phyloP scores from a whole-genome alignment of 2,113 vertebrate genomes.

The Tautogolabrus adspersus region DNA sequence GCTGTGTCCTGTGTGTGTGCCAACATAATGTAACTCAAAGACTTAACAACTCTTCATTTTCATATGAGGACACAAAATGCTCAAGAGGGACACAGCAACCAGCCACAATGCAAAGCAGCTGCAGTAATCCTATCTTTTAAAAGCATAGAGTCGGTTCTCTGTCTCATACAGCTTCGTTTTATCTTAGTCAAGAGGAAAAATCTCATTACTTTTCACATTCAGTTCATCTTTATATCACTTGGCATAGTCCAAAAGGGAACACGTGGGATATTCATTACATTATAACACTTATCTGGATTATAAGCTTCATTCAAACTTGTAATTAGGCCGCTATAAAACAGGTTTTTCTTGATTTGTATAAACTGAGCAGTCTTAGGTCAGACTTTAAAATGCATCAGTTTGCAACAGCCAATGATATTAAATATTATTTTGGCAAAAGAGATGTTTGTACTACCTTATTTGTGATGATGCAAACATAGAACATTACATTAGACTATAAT shows the following conservation, averaged over 20 bases:
- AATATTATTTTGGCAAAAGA: neutral
- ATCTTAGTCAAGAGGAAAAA: neutral
- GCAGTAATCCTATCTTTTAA: slow-evolving; percentile 1
- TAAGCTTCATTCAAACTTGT: neutral
- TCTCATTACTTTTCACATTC: neutral
- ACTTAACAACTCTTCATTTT: slow-evolving; percentile 33
- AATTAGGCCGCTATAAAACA: slow-evolving; percentile 15
- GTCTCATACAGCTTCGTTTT: neutral
- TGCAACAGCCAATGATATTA: neutral
- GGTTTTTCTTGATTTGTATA: slow-evolving; percentile 48
- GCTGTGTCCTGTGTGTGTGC: slow-evolving; percentile 26
- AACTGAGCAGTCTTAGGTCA: slow-evolving; percentile 13
- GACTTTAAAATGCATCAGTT: neutral
- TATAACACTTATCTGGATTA: neutral
- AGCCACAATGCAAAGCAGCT: slow-evolving; percentile 49
- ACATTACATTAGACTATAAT: neutral
- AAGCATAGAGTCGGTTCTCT: neutral
- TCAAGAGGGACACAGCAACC: neutral
- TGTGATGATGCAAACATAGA: neutral
- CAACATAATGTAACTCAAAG: slow-evolving; percentile 10
- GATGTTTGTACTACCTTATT: too few species aligned
- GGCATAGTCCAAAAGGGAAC: neutral
- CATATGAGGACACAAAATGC: slow-evolving; percentile 28
- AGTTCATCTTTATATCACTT: neutral
- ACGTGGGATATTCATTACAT: neutral